A percentile compares a stretch with the other conserved stretches of the same genome.
Conservation (phyloP, 2,888 invertebrate genomes). For the Colletes collaris region DNA sequence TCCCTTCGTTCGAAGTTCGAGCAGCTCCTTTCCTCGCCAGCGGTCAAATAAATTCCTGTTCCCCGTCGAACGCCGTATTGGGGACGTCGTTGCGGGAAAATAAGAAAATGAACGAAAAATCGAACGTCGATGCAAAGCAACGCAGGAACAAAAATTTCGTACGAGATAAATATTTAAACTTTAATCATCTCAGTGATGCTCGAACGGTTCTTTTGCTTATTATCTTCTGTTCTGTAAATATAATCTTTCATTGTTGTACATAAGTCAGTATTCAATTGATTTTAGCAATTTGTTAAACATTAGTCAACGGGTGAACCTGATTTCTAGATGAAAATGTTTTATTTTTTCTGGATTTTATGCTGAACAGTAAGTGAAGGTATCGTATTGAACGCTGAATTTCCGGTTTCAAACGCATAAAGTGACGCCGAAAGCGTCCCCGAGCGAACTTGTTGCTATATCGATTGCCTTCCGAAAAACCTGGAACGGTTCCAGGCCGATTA, state of each 20-base stretch:
- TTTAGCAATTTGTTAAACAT: no score
- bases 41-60: constrained; percentile 42
- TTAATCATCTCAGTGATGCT: no score
- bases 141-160: neutral
- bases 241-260: no score
- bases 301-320: no score
- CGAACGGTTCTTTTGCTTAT: no score
- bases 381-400: neutral
- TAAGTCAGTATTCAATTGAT: no score
- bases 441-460: constrained; percentile 71
- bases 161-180: no score
- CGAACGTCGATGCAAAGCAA: neutral
- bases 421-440: constrained; percentile 2
- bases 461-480: constrained; percentile 54
- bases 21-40: constrained; percentile 27
- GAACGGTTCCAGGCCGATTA: constrained; percentile 69
- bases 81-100: constrained; percentile 15
- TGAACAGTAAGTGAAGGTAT: neutral
- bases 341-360: neutral
- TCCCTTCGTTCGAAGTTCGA: constrained; percentile 24
- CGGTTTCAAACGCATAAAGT: neutral
- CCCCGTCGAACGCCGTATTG: neutral
- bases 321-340: no score
- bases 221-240: no score
- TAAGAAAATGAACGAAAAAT: neutral